Base-by-base conservation (phyloP, 1,140 invertebrate genomes). In the Drosophila nannoptera region DNA sequence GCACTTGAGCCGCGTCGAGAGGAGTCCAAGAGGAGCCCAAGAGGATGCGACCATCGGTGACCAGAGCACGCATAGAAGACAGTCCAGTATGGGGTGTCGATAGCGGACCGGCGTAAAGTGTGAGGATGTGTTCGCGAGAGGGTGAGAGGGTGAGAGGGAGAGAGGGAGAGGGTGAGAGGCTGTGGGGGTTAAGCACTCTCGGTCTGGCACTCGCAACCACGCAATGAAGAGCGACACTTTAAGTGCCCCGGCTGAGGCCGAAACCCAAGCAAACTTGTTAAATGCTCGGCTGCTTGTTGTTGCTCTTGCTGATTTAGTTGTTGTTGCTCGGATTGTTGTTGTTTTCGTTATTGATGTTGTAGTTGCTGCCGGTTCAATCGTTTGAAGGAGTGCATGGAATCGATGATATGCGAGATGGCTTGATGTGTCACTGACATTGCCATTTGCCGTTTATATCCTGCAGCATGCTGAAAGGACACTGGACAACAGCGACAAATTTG, bases 201-300 rank as follows among this genome's bases (percentile, higher is more conserved):
- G 52, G 59, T 60, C 36, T 71, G 61, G 46, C 69, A 61, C 64
- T 52, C 65, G 56, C 49, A 42, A 55, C 64, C 40, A 72, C 55
- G 77, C 76, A 80, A 84, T 84, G 81, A 74, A 75, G 72, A 83
- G 78, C 78, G 78, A 83, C 80, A 83, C 75, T 75, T 83, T 69
- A 75, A 83, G 75, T 77, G 78, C 62, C 71, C 49, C 48, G 54
- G 54, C n/a, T 53, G 50, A 29, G 38, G 71, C 52, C 36, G 40
- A 78, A 70, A 66, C 68, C 40, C 40, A 59, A 70, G 73, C 69
- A 69, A 67, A 67, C 69, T 67, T 68, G 55, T 46, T 66, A 70
- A 70, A 70, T 48, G 54, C 43, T 46, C 31, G 8, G 40, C 52
- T 58, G 53, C 33, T 48, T 62, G 73, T 12, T 69, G 33, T 45